Base-by-base conservation (phyloP, 2,113 vertebrate genomes). In the Odocoileus hemionus region DNA sequence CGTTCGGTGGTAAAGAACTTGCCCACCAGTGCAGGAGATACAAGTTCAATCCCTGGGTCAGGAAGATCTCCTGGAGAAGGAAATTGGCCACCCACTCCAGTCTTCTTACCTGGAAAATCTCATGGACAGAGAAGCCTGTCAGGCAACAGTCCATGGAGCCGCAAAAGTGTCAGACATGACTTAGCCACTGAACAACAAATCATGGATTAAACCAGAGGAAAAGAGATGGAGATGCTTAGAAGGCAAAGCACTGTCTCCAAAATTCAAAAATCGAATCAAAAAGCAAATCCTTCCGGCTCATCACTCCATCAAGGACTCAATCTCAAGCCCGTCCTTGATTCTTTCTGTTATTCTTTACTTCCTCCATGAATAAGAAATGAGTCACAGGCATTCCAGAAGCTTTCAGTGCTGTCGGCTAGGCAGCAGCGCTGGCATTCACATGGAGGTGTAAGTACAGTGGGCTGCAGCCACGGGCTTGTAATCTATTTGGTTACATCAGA, bases 401-500 rank as follows among this genome's bases (percentile, higher is more conserved):
- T 39, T 57, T 89, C 7, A 52, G 67, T 88, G 76, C 86, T 45
- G 8, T 45, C 26, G 26, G 50, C 23, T 21, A 6, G 33, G 43
- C 92, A 67, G 26, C 19, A 33, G 14, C 2, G 7, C 64, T 91
- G 84, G 60, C 43, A n/a, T 47, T 74, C 83, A 92, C 60, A 15
- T 5, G 30, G 76, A 55, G 58, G 54, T 5, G 6, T 89, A 85
- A 96, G 61, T 21, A 45, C 8, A 13, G 54, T 39, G 54, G 78
- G 21, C 58, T 28, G 12, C 67, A 55, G 43, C 55, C 23, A 83
- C n/a, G 52, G 16, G 85, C 82, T 86, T 50, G 47, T 86, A 76
- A 94, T 96, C 78, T 55, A 30, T 92, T 94, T 70, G 94, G 88
- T 96, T 93, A 95, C 30, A 80, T 89, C 61, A 92, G 89, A 96